A percentile compares a stretch with the other conserved stretches of the same genome.
Conservation (phyloP, 2,797 vertebrate genomes). For the Sparus aurata region DNA sequence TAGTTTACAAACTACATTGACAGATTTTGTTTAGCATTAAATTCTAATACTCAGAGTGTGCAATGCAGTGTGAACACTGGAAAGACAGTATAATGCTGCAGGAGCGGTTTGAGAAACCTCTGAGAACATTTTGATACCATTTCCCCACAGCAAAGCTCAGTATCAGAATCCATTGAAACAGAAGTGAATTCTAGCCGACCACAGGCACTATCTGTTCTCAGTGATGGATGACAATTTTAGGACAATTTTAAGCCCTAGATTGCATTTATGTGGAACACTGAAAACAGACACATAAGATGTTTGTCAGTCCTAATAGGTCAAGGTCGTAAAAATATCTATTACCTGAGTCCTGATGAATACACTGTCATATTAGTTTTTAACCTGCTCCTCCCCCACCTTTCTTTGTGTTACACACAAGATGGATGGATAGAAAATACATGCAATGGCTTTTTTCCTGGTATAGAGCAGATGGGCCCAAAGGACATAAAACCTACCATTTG, state of each 20-base stretch:
- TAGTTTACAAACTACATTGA: neutral
- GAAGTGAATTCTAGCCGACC: neutral
- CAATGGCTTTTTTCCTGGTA: neutral
- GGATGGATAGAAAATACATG: slow-evolving; percentile 28
- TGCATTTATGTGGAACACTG: neutral
- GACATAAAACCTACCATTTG: slow-evolving; percentile 52
- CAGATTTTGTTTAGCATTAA: no score
- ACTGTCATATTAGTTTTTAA: neutral
- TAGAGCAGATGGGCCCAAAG: slow-evolving; percentile 52
- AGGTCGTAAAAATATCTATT: neutral
- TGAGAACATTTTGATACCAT: neutral
- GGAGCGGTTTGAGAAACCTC: neutral
- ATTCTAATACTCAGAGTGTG: no score
- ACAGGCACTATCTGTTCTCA: neutral
- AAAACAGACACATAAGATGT: neutral
- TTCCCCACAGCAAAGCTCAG: neutral
- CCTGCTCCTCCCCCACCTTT: slow-evolving; percentile 12
- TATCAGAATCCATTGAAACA: neutral
- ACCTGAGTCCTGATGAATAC: neutral
- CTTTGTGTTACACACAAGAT: slow-evolving; percentile 7
- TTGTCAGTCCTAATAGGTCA: neutral
- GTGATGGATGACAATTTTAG: neutral
- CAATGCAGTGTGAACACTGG: neutral
- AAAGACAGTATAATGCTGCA: neutral
- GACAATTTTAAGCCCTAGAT: neutral